These are phyloP conservation scores for Trissoscelio sp. DNA, from an alignment of 2,888 invertebrate genomes.

Conservation along the genomic window DNA sequence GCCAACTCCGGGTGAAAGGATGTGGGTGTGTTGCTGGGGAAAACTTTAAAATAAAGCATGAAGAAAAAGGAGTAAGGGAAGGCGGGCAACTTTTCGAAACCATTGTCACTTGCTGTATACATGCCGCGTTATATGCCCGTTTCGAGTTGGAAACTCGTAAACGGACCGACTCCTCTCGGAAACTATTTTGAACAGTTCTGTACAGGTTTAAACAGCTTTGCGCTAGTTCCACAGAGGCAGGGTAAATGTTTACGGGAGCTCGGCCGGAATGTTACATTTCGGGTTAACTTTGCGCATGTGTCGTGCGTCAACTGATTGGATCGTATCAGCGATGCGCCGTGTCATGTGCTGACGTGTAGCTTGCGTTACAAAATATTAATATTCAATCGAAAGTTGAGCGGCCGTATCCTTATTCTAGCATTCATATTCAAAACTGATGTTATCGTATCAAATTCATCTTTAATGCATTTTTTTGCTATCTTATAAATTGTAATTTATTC, in stretches of 20 bases:
- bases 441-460: no score
- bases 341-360: background rate
- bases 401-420: no score
- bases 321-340: constrained; percentile 8
- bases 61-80: constrained; percentile 46
- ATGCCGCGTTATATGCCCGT: constrained; percentile 42
- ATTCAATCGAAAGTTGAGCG: background rate
- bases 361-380: constrained; percentile 25
- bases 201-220: constrained; percentile 64
- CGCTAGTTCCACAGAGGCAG: constrained; percentile 49
- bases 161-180: constrained; percentile 48
- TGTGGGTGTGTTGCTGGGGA: no score
- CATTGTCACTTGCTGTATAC: constrained; percentile 53
- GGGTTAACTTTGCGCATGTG: constrained; percentile 47
- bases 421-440: no score
- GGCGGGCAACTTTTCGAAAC: constrained; percentile 49
- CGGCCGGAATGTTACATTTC: constrained; percentile 50
- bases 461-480: no score
- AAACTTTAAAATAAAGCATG: no score
- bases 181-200: constrained; percentile 64
- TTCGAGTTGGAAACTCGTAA: constrained; percentile 53
- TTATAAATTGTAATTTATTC: no score
- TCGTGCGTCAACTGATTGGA: constrained; percentile 46
- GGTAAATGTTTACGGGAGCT: constrained; percentile 63
- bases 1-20: no score